Percentiles rank a stretch among this genome's conserved stretches.
These are phyloP conservation scores for Sylvilagus bachmani DNA, from an alignment of 2,113 vertebrate species.

Conservation along the genomic window DNA sequence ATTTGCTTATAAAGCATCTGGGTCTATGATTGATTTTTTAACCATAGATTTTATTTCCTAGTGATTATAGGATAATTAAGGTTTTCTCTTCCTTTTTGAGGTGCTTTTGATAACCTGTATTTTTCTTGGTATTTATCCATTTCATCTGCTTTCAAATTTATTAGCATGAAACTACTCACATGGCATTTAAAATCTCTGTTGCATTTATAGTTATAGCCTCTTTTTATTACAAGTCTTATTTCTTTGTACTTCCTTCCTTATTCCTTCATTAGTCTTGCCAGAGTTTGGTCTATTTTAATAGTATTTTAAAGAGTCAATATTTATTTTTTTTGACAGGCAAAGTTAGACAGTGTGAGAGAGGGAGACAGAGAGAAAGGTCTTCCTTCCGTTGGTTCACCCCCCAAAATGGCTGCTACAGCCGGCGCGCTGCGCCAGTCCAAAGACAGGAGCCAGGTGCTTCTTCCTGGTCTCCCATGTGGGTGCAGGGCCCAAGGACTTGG, in stretches of 20 bases:
- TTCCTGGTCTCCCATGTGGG: too few relatives aligned
- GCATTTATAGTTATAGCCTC: background rate
- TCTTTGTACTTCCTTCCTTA: conserved; percentile 6
- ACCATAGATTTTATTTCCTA: background rate
- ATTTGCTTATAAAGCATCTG: conserved; percentile 17
- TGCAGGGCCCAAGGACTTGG: too few relatives aligned
- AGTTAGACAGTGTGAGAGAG: too few relatives aligned
- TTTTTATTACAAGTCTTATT: background rate
- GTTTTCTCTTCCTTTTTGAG: background rate
- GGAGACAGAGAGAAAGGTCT: too few relatives aligned
- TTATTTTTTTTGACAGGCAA: too few relatives aligned
- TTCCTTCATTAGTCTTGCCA: background rate
- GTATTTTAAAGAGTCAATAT: background rate
- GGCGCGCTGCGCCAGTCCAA: too few relatives aligned
- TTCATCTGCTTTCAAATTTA: background rate
- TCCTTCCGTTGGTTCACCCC: too few relatives aligned
- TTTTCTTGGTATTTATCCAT: background rate
- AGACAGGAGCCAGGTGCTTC: too few relatives aligned
- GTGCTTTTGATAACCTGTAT: background rate
- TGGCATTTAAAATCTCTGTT: background rate
- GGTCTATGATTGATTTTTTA: background rate
- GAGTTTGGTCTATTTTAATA: background rate
- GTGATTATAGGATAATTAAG: background rate
- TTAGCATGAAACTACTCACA: background rate
- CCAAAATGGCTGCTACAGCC: too few relatives aligned